Base-by-base conservation (phyloP, 2,113 vertebrate species). In the Speoplatyrhinus poulsoni region DNA sequence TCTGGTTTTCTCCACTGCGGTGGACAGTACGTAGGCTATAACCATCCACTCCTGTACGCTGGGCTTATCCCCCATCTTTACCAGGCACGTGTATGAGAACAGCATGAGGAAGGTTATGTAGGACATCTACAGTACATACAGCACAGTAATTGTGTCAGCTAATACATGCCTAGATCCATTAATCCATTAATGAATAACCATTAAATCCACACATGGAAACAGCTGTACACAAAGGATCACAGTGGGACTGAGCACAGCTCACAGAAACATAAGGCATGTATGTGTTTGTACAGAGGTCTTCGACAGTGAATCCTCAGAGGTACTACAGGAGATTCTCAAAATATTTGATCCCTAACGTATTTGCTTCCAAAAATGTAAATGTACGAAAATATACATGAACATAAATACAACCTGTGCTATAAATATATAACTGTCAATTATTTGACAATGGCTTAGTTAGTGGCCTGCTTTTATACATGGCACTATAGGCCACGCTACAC, bases 21-120 rank as follows among this genome's bases (percentile, higher is more conserved):
- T 98, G 68, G 95, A 95, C 77, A 96, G 88, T 84, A 99, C 92
- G 82, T 98, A 98, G 46, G 88, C 70, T 48, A 95, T 96, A 50
- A 99, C 95, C 41, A 98, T 75, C 95, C 96, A 98, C 77, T 99
- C 98, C 56, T 94, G 95, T 58, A 91, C 62, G 46, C 93, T 95
- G 12, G 98, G 97, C 17, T 68, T 79, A 12, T 94, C 87, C 69
- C 87, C 91, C 96, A 99, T 96, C 90, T 94, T 94, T 76, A 99
- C 96, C 87, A 99, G 84, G 56, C 98, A 90, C 0, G 93, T 94
- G 62, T 94, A 98, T 70, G 96, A 96, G 82, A 98, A 99, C 33
- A 98, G 88, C 93, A 97, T 94, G 46, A 99, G 93, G 83, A 99
- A 99, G 0, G 72, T 90, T 91, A 99, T 76, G 73, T 98, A 99